These are phyloP conservation scores for Phortica magna DNA, from an alignment of 2,888 invertebrate genomes.

Conservation along the genomic window DNA sequence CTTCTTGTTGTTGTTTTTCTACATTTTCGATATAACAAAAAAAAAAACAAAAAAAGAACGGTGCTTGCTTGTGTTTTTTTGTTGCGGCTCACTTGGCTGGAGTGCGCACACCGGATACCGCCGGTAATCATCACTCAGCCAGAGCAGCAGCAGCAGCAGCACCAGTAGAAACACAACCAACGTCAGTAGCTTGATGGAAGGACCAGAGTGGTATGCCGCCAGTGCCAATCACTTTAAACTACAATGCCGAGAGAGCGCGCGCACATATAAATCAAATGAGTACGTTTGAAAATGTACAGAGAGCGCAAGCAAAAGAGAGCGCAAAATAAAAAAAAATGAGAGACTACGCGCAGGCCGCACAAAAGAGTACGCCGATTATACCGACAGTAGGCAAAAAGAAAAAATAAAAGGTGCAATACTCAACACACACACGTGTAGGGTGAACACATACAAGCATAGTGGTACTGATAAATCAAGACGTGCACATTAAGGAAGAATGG, in stretches of 20 bases:
- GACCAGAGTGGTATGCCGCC: neutral
- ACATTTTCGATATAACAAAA: neutral
- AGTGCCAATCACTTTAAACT: neutral
- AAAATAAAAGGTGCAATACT: slow-evolving; percentile 12
- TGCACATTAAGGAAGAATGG: slow-evolving; percentile 41
- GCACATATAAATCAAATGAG: no score
- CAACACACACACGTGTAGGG: neutral
- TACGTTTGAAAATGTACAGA: neutral
- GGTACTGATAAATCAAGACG: slow-evolving; percentile 28
- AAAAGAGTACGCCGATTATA: neutral
- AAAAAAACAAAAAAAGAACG: no score
- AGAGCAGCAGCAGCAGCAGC: neutral
- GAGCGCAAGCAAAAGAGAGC: neutral
- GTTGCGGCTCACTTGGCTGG: neutral
- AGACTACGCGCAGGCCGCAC: neutral
- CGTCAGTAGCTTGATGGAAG: neutral
- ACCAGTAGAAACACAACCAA: no score
- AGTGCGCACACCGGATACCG: slow-evolving; percentile 23
- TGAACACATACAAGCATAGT: slow-evolving; percentile 57
- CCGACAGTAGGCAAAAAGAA: neutral
- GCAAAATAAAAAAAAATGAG: neutral
- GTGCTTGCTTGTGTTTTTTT: neutral
- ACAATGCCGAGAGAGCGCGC: neutral
- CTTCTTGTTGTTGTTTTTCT: neutral
- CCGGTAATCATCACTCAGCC: neutral